These are phyloP conservation scores for Daboia siamensis DNA, from an alignment of 2,113 vertebrate species.

Conservation along the genomic window DNA sequence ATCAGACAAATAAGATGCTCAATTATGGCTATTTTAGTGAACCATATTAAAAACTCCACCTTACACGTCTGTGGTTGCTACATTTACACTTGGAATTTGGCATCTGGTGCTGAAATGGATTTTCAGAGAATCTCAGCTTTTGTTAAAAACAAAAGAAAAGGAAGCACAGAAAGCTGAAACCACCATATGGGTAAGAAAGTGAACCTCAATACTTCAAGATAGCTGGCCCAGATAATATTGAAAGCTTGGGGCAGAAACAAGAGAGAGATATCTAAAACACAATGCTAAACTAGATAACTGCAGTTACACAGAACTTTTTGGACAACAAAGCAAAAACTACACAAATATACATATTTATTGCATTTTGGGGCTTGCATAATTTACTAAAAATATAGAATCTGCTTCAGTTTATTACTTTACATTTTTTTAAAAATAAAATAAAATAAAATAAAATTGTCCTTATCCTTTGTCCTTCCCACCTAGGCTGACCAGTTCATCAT, in stretches of 20 bases:
- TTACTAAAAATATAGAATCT: background rate
- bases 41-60: background rate
- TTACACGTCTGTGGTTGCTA: background rate
- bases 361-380: background rate
- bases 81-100: background rate
- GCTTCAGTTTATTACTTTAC: background rate
- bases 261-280: background rate
- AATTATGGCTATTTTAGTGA: background rate
- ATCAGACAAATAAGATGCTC: slow-evolving; percentile 32
- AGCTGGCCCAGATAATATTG: background rate
- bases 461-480: background rate
- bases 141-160: background rate
- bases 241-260: background rate
- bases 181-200: background rate
- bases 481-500: slow-evolving; percentile 1
- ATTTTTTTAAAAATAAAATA: too few species aligned
- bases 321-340: background rate
- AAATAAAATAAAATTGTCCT: background rate
- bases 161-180: background rate
- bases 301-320: background rate
- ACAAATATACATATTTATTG: background rate
- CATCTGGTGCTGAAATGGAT: background rate
- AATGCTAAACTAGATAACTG: background rate
- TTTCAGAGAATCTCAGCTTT: slow-evolving; percentile 3
- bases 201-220: background rate